Evolutionary conservation across 2,888 invertebrate species (phyloP), one percentile per base, ranked within the genome.

Genomic region (Idaea straminata): DNA sequence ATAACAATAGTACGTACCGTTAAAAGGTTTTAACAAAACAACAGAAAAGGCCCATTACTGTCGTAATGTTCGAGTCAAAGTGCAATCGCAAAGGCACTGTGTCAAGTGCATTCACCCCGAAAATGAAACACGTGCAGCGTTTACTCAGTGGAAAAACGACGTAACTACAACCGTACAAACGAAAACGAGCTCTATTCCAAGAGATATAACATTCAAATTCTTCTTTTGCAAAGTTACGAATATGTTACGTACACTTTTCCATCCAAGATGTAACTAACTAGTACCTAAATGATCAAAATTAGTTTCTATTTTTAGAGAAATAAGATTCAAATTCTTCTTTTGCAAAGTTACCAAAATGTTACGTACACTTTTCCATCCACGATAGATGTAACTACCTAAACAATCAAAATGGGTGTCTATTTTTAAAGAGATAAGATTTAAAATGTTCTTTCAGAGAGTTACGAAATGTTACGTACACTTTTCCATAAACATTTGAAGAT

Each of bases 71-170:
- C 47, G 13, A 47, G 47, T 76, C 75, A 77, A 77, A 85, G 84
- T 84, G 84, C 86, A 86, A 89, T 84, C 86, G 87, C 87, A 87
- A 80, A 80, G 72, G 73, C 73, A 74, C 75, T 79, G 68, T 83
- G 86, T 83, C 82, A 80, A 84, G 87, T 83, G 80, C 87, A 80
- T 84, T 89, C 77, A 91, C 88, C 91, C 82, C 82, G 76, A 78
- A 80, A 86, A 85, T 77, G 77, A 75, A 78, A 86, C 88, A 88
- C 89, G 89, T 88, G 88, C 80, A 82, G 65, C 15, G 34, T 62
- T 36, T 59, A 64, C 59, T 64, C 65, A 35, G 65, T 65, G 59
- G 61, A 57, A 58, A 70, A 72, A 78, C 63, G 71, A 64, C 68
- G 57, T 68, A 77, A 72, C 60, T 62, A 62, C 64, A 66, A 36